Evolutionary conservation across 2,797 vertebrate genomes (phyloP).

Genomic region (Chanos chanos): DNA sequence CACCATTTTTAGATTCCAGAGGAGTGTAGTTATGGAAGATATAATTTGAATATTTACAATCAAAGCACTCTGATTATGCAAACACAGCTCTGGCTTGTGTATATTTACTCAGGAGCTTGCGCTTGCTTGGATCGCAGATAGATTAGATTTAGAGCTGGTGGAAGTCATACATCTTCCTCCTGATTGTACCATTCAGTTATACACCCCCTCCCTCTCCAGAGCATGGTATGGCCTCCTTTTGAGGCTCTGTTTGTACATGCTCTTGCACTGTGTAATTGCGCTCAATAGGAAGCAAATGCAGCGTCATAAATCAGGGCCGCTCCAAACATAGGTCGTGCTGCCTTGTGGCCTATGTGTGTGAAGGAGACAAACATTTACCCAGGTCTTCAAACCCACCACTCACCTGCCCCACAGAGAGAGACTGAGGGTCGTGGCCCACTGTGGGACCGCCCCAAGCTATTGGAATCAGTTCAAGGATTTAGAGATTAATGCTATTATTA

Average conservation of each 20-base stretch:
- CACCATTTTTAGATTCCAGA: too few relatives aligned
- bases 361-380: slow-evolving; percentile 65
- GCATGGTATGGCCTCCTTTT: slow-evolving; percentile 51
- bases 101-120: slow-evolving; percentile 38
- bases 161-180: slow-evolving; percentile 51
- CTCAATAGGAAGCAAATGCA: slow-evolving; percentile 65
- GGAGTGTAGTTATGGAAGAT: too few relatives aligned
- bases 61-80: slow-evolving; percentile 22
- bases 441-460: slow-evolving; percentile 45
- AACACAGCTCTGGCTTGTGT: slow-evolving; percentile 29
- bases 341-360: slow-evolving; percentile 45
- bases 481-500: slow-evolving; percentile 56
- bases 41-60: background rate
- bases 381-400: slow-evolving; percentile 49
- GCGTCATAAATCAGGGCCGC: slow-evolving; percentile 68
- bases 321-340: slow-evolving; percentile 44
- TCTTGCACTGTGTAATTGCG: slow-evolving; percentile 57
- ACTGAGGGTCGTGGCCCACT: slow-evolving; percentile 46
- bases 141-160: slow-evolving; percentile 49
- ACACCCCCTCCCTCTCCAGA: slow-evolving; percentile 13
- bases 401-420: slow-evolving; percentile 50
- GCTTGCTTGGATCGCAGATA: slow-evolving; percentile 18
- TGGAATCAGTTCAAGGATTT: slow-evolving; percentile 58
- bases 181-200: slow-evolving; percentile 14
- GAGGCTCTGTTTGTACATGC: slow-evolving; percentile 56